Evolutionary conservation across 2,113 vertebrate species (phyloP).

Genomic region (Centropus bengalensis): DNA sequence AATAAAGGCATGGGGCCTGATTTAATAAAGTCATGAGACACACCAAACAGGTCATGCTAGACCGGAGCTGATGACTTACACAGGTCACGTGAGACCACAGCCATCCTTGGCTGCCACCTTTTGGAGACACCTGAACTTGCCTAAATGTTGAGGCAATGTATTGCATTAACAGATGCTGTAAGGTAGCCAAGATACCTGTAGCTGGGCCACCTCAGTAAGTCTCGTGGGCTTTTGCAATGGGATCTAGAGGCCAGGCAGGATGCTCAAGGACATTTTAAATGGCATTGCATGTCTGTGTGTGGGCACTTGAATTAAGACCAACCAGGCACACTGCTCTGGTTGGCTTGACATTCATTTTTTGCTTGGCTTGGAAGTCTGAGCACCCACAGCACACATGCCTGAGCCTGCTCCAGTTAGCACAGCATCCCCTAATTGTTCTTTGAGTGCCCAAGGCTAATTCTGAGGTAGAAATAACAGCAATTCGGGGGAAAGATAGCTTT

Average conservation of each 20-base stretch:
- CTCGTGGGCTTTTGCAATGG: not conserved
- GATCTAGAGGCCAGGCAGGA: not conserved
- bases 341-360: not conserved
- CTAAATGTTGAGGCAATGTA: not conserved
- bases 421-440: not conserved
- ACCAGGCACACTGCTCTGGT: not conserved
- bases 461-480: not conserved
- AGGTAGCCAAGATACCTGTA: not conserved
- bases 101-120: not conserved
- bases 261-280: not conserved
- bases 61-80: not conserved
- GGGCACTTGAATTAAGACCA: not conserved
- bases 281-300: not conserved
- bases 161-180: not conserved
- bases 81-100: not conserved
- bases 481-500: not conserved
- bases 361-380: not conserved
- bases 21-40: not conserved
- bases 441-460: not conserved
- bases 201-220: not conserved
- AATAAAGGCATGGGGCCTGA: not conserved
- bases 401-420: not conserved
- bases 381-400: not conserved
- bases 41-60: not conserved
- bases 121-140: slow-evolving; percentile 32